Conservation (phyloP, 2,113 vertebrate species). For the Laticauda colubrina region DNA sequence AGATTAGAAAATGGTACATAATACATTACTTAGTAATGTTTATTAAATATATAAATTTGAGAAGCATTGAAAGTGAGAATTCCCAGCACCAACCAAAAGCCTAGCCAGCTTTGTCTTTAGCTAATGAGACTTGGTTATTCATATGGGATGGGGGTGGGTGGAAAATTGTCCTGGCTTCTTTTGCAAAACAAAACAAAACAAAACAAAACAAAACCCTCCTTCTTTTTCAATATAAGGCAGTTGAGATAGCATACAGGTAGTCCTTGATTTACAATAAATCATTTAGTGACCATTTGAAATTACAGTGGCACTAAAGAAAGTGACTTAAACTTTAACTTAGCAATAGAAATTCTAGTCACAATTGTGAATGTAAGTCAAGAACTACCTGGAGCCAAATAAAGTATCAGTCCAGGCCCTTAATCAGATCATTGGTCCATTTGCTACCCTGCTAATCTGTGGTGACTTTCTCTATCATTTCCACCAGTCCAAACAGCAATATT, state of each 20-base stretch:
- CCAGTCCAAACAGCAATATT: background rate
- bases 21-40: background rate
- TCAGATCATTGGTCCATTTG: background rate
- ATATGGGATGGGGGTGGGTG: background rate
- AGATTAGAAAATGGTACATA: background rate
- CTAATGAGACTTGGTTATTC: background rate
- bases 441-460: background rate
- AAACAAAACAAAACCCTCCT: too few relatives aligned
- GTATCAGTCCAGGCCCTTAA: background rate
- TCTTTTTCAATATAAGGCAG: background rate
- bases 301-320: background rate
- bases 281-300: background rate
- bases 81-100: background rate
- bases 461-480: background rate
- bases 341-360: background rate
- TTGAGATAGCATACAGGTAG: background rate
- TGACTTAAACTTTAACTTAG: background rate
- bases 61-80: background rate
- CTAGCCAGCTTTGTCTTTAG: background rate
- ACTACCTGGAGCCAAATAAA: background rate
- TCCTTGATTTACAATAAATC: background rate
- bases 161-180: background rate
- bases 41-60: constrained; percentile 29
- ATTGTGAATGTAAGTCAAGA: background rate
- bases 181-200: too few relatives aligned